Percentiles rank a stretch among this genome's conserved stretches.
phyloP scores from a whole-genome alignment of 2,888 invertebrate genomes.

The Trachelus stipa region DNA sequence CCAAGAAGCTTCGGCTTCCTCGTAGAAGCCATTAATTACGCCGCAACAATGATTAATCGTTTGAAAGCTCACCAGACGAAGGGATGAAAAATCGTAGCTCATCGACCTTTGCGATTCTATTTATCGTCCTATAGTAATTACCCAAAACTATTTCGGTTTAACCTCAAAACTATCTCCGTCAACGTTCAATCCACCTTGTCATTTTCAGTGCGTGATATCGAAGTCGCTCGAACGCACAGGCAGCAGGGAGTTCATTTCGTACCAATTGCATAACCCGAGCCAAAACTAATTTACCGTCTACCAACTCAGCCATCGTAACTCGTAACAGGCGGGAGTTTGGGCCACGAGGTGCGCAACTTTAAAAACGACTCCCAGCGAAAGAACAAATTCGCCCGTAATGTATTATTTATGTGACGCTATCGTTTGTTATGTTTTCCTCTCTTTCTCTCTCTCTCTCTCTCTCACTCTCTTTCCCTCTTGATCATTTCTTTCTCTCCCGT shows the following conservation, averaged over 20 bases:
- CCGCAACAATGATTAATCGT: not conserved
- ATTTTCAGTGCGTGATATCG: not conserved
- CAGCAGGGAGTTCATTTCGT: not conserved
- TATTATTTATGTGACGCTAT: slow-evolving; percentile 20
- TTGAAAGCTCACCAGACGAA: not conserved
- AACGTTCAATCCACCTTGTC: not conserved
- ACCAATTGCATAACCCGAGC: not conserved
- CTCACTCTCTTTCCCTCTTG: not conserved
- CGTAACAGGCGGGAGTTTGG: not conserved
- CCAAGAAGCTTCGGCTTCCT: not conserved
- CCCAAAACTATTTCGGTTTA: too few species aligned
- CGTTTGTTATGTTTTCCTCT: slow-evolving; percentile 6
- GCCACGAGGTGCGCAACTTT: slow-evolving; percentile 15
- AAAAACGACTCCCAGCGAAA: slow-evolving; percentile 20
- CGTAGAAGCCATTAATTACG: not conserved
- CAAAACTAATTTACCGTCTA: not conserved
- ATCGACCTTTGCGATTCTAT: not conserved
- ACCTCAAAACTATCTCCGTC: not conserved
- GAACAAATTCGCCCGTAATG: slow-evolving; percentile 18
- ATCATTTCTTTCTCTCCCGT: slow-evolving; percentile 1
- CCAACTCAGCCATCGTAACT: not conserved
- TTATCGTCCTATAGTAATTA: not conserved
- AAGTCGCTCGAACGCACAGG: not conserved
- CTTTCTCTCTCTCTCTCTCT: slow-evolving; percentile 13
- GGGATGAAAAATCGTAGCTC: not conserved